Conservation (phyloP, 2,797 vertebrate species). For the Sardinella longiceps region DNA sequence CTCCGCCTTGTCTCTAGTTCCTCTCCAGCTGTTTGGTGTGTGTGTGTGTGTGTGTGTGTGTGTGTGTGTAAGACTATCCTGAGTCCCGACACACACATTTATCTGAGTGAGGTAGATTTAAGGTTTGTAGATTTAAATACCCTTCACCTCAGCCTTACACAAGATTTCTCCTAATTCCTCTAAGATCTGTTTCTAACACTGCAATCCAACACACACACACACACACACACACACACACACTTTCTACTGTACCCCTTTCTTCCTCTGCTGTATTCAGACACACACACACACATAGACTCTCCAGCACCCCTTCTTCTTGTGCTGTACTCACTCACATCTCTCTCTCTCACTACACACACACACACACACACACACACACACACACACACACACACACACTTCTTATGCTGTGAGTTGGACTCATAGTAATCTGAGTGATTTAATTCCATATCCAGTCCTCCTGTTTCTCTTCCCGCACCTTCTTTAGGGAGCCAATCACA, state of each 20-base stretch:
- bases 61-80: neutral
- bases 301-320: too few relatives aligned
- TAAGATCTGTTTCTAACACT: too few relatives aligned
- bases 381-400: too few relatives aligned
- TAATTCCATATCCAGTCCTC: neutral
- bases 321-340: too few relatives aligned
- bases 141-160: neutral
- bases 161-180: neutral
- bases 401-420: too few relatives aligned
- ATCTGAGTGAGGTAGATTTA: neutral
- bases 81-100: neutral
- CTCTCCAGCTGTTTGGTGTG: conserved; percentile 25
- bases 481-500: neutral
- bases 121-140: neutral
- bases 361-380: too few relatives aligned
- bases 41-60: conserved; percentile 50
- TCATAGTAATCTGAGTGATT: neutral
- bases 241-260: too few relatives aligned
- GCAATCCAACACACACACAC: too few relatives aligned
- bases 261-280: too few relatives aligned
- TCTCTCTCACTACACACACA: too few relatives aligned
- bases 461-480: neutral
- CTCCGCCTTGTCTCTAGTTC: conserved; percentile 39
- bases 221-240: too few relatives aligned
- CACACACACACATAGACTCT: too few relatives aligned